Evolutionary conservation across 2,797 vertebrate species (phyloP).

Genomic region (Mus spretus): DNA sequence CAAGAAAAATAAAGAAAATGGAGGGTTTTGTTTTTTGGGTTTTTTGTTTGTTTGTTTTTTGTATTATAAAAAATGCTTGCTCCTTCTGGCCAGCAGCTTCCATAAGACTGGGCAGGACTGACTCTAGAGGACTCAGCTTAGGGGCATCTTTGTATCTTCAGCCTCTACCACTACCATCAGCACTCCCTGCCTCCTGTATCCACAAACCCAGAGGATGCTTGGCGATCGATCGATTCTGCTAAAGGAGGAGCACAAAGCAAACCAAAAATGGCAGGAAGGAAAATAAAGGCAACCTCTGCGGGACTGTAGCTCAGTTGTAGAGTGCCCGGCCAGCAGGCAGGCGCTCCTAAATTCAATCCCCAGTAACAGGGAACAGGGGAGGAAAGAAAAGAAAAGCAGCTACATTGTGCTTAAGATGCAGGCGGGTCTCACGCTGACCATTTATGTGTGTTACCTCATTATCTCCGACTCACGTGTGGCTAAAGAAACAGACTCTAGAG

Average conservation of each 20-base stretch:
- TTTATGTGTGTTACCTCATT: neutral
- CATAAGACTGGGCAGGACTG: neutral
- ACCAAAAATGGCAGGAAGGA: neutral
- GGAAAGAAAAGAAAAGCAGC: neutral
- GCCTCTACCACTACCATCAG: neutral
- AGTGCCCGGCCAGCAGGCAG: neutral
- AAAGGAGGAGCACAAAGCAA: constrained; percentile 1
- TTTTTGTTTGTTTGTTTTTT: too few species aligned
- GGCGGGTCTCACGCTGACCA: neutral
- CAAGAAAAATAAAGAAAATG: neutral
- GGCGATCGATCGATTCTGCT: neutral
- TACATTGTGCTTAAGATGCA: neutral
- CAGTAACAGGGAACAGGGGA: neutral
- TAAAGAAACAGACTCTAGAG: neutral
- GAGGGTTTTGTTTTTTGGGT: neutral
- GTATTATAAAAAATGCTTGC: too few species aligned
- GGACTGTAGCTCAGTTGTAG: neutral
- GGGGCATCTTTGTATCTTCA: neutral
- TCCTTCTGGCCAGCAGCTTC: neutral
- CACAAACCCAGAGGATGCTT: neutral
- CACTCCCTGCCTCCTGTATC: neutral
- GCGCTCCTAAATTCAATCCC: neutral
- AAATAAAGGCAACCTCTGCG: neutral
- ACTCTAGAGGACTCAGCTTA: neutral
- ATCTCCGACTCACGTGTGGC: neutral